Evolutionary conservation across 1,140 invertebrate genomes (phyloP), one percentile per base, ranked within the genome.

Genomic region (Himalopsyche phryganea): DNA sequence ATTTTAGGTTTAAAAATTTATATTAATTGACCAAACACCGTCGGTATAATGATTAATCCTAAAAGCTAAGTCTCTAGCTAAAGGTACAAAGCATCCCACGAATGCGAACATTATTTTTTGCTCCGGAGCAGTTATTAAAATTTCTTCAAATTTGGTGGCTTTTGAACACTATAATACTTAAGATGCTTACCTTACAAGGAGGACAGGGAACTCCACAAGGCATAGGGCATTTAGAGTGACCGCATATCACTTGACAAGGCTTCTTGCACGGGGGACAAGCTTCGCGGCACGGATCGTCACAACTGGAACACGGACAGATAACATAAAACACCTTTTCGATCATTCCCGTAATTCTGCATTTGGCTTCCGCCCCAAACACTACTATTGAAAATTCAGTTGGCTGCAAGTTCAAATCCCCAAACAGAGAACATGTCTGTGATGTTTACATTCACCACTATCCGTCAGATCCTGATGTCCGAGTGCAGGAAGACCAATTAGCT

Each of bases 221-320:
- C 17, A 75, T 72, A 0, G 58, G 65, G 66, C 86, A 89, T 50
- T 63, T 70, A 33, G 74, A 79, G 65, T 85, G 83, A 13, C 58
- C 45, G 69, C 87, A 90, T 40, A 67, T 71, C 48, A 82, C 80
- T 48, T 77, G 63, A 66, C 86, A 89, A 7, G 50, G 64, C 48
- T 73, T 69, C 20, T 69, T 70, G 68, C 86, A 88, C 1, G 86
- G 85, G 15, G 82, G 82, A 59, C 86, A 88, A 11, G 72, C 65
- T 50, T 77, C 67, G 41, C 80, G 76, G 60, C 85, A 87, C 0
- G 81, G 80, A 32, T 77, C 79, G 20, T 76, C 69, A 67, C 88
- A 90, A 71, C 85, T 73, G 68, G 61, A 72, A 76, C 73, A 41
- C 23, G 9, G 66, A 69, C 57, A 15, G 70, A 51, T 20, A 13